Conservation (phyloP, 2,797 vertebrate genomes). For the Remorina albescens region DNA sequence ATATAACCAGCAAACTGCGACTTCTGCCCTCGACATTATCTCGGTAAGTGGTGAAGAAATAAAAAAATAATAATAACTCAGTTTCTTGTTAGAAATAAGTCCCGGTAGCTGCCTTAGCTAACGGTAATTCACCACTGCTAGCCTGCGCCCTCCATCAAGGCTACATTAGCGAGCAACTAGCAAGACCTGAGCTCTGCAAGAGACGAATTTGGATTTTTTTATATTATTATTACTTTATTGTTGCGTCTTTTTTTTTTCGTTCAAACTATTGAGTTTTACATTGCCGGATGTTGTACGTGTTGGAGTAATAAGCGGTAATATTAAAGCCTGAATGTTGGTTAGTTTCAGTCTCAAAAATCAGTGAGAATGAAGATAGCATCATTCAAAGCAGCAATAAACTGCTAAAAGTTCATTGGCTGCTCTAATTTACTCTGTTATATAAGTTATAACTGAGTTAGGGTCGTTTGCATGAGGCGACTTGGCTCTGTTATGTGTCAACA, state of each 20-base stretch:
- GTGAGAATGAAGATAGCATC: not conserved
- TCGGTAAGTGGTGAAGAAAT: slow-evolving; percentile 32
- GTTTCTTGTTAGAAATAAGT: not conserved
- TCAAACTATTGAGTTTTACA: not conserved
- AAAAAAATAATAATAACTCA: not conserved
- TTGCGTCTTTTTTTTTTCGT: not conserved
- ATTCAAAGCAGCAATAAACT: not conserved
- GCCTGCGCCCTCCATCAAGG: slow-evolving; percentile 29
- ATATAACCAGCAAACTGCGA: not conserved
- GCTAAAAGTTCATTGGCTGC: not conserved
- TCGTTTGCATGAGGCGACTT: not conserved
- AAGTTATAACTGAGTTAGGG: not conserved
- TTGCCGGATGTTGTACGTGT: not conserved
- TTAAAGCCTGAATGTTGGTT: not conserved
- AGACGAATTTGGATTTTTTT: not conserved
- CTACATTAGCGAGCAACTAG: slow-evolving; percentile 34
- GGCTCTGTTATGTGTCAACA: not conserved
- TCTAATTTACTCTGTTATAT: too few relatives aligned
- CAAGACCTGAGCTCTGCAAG: not conserved
- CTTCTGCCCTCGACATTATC: not conserved
- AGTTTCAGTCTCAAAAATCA: not conserved
- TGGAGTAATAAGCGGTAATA: not conserved
- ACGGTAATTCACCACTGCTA: slow-evolving; percentile 43
- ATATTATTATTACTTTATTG: not conserved
- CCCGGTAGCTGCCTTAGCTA: slow-evolving; percentile 26